Evolutionary conservation across 1,140 invertebrate species (phyloP).

Genomic region (Akabosia matsudoensis): DNA sequence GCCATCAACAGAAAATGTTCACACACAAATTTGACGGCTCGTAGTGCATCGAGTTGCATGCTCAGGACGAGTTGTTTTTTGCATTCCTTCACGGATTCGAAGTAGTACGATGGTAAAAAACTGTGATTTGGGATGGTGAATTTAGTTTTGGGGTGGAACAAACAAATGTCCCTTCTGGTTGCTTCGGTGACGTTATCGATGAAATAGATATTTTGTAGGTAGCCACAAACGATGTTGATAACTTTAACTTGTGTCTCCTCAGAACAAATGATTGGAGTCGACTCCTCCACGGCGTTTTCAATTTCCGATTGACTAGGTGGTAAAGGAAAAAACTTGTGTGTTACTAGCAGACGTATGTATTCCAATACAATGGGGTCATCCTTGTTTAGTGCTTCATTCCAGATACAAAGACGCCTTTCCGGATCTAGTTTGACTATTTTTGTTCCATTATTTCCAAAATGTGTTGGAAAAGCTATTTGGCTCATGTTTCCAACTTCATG

Average conservation of each 20-base stretch:
- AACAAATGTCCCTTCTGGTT: background rate
- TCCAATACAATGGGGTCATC: background rate
- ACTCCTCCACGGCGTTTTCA: too few relatives aligned
- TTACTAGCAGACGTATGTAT: background rate
- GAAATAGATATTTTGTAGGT: background rate
- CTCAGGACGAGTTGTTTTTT: background rate
- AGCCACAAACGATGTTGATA: background rate
- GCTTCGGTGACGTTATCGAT: background rate
- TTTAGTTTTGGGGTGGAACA: background rate
- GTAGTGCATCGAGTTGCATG: background rate
- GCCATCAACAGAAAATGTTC: background rate
- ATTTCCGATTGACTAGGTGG: background rate
- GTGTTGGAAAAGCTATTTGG: background rate
- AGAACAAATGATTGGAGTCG: too few relatives aligned
- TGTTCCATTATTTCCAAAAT: background rate
- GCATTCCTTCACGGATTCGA: background rate
- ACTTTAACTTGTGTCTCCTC: background rate
- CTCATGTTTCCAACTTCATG: background rate
- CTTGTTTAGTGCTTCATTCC: background rate
- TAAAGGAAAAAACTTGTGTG: background rate
- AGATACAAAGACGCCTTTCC: background rate
- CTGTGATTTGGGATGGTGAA: background rate
- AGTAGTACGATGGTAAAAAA: background rate
- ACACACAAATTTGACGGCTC: background rate
- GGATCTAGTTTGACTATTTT: background rate